These are phyloP conservation scores for Brienomyrus brachyistius DNA, from an alignment of 2,113 vertebrate species.

Conservation along the genomic window DNA sequence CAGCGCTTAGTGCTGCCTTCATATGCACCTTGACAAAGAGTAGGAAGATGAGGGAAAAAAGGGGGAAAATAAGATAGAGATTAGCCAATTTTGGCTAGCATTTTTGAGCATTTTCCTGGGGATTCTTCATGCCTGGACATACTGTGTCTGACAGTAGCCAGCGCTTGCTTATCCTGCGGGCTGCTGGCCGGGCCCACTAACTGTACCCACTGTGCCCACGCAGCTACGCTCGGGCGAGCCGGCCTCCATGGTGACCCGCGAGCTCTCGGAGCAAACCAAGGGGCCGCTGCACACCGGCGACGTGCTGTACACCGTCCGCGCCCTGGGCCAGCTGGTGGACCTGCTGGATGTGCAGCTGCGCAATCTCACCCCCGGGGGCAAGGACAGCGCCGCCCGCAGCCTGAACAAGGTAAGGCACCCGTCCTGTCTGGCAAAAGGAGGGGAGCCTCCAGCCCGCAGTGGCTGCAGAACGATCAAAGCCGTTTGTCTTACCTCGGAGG, in stretches of 20 bases:
- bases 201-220: neutral
- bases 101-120: neutral
- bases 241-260: conserved; percentile 87
- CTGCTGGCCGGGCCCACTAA: neutral
- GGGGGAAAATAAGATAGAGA: neutral
- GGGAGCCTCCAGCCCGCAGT: neutral
- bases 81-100: neutral
- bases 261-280: conserved; percentile 87
- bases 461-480: neutral
- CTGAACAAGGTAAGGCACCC: conserved; percentile 79
- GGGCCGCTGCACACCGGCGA: conserved; percentile 83
- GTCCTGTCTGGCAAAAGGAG: neutral
- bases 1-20: neutral
- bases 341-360: conserved; percentile 87
- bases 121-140: neutral
- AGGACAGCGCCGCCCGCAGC: conserved; percentile 94
- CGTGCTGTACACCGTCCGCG: conserved; percentile 81
- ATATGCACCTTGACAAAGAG: neutral
- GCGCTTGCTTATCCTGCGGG: neutral
- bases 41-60: neutral
- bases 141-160: neutral
- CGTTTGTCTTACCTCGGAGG: neutral
- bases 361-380: conserved; percentile 90
- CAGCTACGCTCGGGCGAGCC: conserved; percentile 86
- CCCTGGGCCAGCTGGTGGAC: conserved; percentile 91